Evolutionary conservation across 2,113 vertebrate species (phyloP).

Genomic region (Uropsilus gracilis): DNA sequence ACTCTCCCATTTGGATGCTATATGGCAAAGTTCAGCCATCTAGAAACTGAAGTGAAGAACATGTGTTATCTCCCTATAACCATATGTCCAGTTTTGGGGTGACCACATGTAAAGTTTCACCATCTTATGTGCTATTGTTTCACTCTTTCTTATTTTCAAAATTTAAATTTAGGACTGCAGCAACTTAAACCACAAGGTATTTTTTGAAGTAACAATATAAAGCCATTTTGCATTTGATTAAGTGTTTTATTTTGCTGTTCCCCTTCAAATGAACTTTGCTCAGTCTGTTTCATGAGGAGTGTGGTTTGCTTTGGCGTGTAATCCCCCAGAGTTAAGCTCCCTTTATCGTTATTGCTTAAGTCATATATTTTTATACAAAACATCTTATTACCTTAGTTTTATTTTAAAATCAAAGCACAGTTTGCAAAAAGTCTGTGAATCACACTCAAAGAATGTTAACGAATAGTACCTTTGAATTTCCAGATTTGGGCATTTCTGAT

Average conservation of each 20-base stretch:
- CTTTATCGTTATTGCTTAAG: constrained; percentile 85
- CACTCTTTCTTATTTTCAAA: neutral
- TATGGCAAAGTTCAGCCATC: neutral
- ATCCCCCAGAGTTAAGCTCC: constrained; percentile 78
- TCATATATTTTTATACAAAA: constrained; percentile 89
- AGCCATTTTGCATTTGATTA: constrained; percentile 48
- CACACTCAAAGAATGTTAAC: constrained; percentile 86
- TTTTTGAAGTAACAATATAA: constrained; percentile 48
- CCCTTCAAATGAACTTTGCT: constrained; percentile 76
- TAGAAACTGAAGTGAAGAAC: neutral
- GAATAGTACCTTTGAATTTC: constrained; percentile 86
- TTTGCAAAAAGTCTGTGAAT: constrained; percentile 84
- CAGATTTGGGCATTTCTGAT: constrained; percentile 83
- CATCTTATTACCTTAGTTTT: constrained; percentile 87
- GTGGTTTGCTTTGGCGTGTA: constrained; percentile 82
- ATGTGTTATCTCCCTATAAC: neutral
- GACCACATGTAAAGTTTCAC: neutral
- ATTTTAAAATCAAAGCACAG: constrained; percentile 87
- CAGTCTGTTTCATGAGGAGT: constrained; percentile 76
- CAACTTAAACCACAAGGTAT: constrained; percentile 35
- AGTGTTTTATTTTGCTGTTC: constrained; percentile 82
- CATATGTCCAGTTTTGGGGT: neutral
- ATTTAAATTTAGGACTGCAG: neutral
- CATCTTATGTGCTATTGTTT: neutral
- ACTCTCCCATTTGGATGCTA: neutral